Evolutionary conservation across 2,888 invertebrate genomes (phyloP), one percentile per base, ranked within the genome.

Genomic region (Oconnorella tubifera): DNA sequence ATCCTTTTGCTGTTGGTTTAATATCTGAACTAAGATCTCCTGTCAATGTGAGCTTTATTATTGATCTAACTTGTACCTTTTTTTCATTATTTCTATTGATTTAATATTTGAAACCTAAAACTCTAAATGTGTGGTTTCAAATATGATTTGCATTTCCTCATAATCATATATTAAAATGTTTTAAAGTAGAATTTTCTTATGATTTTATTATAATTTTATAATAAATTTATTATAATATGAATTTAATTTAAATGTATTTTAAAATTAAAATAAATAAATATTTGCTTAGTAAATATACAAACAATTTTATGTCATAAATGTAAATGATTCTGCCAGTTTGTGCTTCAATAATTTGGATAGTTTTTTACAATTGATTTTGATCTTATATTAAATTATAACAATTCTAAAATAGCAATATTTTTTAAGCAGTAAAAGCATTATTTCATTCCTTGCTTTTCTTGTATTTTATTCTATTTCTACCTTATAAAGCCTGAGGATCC

Each of bases 1-100:
- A 66, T 62, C 66, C 66, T 1, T 66, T 66, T 51, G 57, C 62
- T 27, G 57, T 63, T 31, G 66, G 66, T 2, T 58, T 62, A 31
- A 58, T 66, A 48, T 58, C 66, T 14, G 50, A 57, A 40, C 27
- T 63, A 32, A 64, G 60, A 48, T 63, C 66, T 33, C 62, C 62
- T 40, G 33, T 66, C 14, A 66, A 62, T 55, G 66, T 66, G 49
- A 58, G 66, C 48, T 29, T 23, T 14, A 49, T 6, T 51, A 40
- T 19, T 40, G 40, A 10, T 40, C 10, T 14, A 19, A 40, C 40
- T 40, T 40, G 10, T 19, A 14, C 10, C 19, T 40, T 19, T 40
- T 40, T 40, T 40, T 40, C 10, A 19, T 14, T 40, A 40, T 19
- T 40, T 40, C 10, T 40, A 40, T 40, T 40, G 10, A 19, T 40